Evolutionary conservation across 2,797 vertebrate genomes (phyloP).

Genomic region (Poecilia gillii): DNA sequence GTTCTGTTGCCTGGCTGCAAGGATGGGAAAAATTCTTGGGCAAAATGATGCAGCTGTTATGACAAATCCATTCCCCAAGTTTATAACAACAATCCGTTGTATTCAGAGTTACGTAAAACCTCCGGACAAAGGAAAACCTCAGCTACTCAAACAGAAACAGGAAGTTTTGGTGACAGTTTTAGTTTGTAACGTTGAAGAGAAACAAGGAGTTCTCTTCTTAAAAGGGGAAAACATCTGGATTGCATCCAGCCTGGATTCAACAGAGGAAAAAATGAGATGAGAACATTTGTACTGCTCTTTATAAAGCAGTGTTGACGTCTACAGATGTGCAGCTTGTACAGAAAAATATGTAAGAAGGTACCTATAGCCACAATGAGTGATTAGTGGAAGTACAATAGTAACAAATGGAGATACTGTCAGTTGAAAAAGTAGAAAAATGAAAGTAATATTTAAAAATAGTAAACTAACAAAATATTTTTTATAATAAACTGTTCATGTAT

Average conservation of each 20-base stretch:
- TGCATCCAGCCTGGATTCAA: background rate
- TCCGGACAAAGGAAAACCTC: constrained; percentile 2
- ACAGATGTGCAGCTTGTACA: background rate
- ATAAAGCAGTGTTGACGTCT: background rate
- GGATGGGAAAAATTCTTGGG: constrained; percentile 10
- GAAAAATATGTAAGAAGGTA: background rate
- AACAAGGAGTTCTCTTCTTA: background rate
- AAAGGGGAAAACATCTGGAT: constrained; percentile 1
- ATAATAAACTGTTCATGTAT: no score
- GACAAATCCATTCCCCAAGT: constrained; percentile 28
- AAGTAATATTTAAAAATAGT: background rate
- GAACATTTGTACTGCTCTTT: background rate
- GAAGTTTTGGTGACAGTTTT: background rate
- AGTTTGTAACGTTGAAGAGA: background rate
- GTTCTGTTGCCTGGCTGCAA: constrained; percentile 20
- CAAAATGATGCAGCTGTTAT: constrained; percentile 41
- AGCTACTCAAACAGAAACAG: background rate
- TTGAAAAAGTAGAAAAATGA: background rate
- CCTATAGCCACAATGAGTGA: background rate
- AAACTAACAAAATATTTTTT: no score
- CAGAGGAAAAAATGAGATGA: background rate
- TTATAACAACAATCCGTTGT: constrained; percentile 21
- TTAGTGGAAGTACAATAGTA: background rate
- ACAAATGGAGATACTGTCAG: background rate
- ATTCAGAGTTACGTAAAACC: background rate